Evolutionary conservation across 1,140 invertebrate genomes (phyloP), one percentile per base, ranked within the genome.

Genomic region (Drosophila neocordata): DNA sequence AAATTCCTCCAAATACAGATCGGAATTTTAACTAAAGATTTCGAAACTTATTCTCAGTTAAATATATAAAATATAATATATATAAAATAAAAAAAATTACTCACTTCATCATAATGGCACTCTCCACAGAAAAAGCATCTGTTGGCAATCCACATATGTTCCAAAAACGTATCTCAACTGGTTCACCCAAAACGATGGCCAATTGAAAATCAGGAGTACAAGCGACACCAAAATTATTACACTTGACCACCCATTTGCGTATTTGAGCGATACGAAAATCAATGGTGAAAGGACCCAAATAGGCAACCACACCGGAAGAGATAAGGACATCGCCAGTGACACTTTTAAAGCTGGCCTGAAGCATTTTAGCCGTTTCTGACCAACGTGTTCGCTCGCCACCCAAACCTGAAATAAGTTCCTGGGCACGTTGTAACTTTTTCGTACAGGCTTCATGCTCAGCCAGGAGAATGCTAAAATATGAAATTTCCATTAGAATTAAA

Each of bases 71-170:
- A n/a, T n/a, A n/a, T n/a, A n/a, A n/a, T n/a, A n/a, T n/a, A n/a
- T n/a, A n/a, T n/a, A n/a, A n/a, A n/a, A n/a, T n/a, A n/a, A n/a
- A n/a, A n/a, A n/a, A n/a, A 8, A 9, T 18, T 67, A 90, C 90
- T 91, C 91, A 96, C 95, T 94, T 94, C 56, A 97, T 95, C 84
- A 99, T 98, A 74, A 99, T 97, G 56, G 95, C 97, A 91, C 98
- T 99, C 77, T 99, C 97, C 57, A 98, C 93, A 15, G 97, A 98
- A 91, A 98, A 99, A 20, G 94, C 94, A 90, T 99, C 98, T 18
- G 94, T 95, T 0, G 98, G 97, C 44, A 99, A 89, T 0, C 97
- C 97, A 73, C 94, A 95, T 57, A 98, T 98, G 79, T 97, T 98
- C 98, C 98, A 99, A 51, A 96, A 94, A 84, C 96, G 94, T 61